phyloP scores from a whole-genome alignment of 2,797 vertebrate species.

The Rallus crepitans region DNA sequence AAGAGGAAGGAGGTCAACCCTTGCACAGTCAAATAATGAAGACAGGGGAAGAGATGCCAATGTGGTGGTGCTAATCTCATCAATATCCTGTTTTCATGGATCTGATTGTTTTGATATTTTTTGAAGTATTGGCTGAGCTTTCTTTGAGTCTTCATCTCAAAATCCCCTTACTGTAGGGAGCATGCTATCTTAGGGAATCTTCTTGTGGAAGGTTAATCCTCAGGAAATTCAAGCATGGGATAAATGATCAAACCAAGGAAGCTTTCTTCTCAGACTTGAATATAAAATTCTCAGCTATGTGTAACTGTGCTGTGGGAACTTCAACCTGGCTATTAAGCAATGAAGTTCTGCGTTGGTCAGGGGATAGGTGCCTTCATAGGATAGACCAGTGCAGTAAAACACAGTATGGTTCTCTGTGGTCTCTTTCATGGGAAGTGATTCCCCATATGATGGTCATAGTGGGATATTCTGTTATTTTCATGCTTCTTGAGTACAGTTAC shows the following conservation, averaged over 20 bases:
- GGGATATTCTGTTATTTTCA: neutral
- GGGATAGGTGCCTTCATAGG: neutral
- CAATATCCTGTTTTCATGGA: neutral
- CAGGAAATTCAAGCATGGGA: neutral
- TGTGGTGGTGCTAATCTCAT: neutral
- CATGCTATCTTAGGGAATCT: neutral
- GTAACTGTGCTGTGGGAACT: neutral
- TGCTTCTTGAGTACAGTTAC: neutral
- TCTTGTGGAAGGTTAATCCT: neutral
- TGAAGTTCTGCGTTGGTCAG: neutral
- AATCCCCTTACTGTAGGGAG: neutral
- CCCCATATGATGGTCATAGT: neutral
- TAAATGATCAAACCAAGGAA: neutral
- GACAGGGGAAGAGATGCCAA: neutral
- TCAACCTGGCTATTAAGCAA: fast-evolving
- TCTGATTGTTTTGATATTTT: neutral
- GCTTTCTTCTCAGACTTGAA: neutral
- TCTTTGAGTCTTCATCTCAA: neutral
- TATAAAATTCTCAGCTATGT: neutral
- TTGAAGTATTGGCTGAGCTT: neutral
- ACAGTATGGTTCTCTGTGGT: neutral
- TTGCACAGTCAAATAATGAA: neutral
- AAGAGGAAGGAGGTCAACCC: neutral
- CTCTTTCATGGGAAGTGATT: neutral
- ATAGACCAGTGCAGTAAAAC: neutral